Conservation (phyloP, 2,888 invertebrate species). For the Ganaspis brasiliensis region DNA sequence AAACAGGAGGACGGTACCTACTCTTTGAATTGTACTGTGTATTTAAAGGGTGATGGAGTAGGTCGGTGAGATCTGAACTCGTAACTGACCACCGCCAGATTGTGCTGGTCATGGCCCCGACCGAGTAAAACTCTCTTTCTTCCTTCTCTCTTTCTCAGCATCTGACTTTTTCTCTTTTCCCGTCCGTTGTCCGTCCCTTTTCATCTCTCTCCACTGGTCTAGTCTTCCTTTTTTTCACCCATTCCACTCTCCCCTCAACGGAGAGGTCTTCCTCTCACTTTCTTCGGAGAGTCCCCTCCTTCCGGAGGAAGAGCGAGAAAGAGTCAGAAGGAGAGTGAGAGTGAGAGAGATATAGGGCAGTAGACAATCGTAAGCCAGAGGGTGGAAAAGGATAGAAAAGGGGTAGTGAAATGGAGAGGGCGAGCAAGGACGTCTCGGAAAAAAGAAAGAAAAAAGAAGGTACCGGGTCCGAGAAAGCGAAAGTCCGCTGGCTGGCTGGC, state of each 20-base stretch:
- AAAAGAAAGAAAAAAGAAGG: constrained; percentile 66
- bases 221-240: constrained; percentile 33
- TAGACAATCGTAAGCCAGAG: neutral
- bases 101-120: constrained; percentile 77
- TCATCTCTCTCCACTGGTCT: constrained; percentile 19
- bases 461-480: constrained; percentile 68
- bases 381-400: constrained; percentile 54
- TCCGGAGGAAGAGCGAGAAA: constrained; percentile 47
- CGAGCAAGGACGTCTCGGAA: constrained; percentile 62
- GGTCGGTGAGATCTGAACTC: constrained; percentile 60
- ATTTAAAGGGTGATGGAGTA: constrained; percentile 48
- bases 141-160: constrained; percentile 54
- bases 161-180: constrained; percentile 48
- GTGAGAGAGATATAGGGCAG: constrained; percentile 41
- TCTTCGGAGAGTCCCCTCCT: constrained; percentile 3
- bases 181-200: constrained; percentile 38
- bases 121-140: constrained; percentile 56
- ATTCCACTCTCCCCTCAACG: constrained; percentile 18
- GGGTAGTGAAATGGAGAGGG: constrained; percentile 58
- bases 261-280: constrained; percentile 36
- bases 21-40: constrained; percentile 6
- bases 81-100: constrained; percentile 77
- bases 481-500: constrained; percentile 62
- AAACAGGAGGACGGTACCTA: constrained; percentile 43
- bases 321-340: constrained; percentile 47